Evolutionary conservation across 2,888 invertebrate species (phyloP).

Genomic region (Dusona sp.): DNA sequence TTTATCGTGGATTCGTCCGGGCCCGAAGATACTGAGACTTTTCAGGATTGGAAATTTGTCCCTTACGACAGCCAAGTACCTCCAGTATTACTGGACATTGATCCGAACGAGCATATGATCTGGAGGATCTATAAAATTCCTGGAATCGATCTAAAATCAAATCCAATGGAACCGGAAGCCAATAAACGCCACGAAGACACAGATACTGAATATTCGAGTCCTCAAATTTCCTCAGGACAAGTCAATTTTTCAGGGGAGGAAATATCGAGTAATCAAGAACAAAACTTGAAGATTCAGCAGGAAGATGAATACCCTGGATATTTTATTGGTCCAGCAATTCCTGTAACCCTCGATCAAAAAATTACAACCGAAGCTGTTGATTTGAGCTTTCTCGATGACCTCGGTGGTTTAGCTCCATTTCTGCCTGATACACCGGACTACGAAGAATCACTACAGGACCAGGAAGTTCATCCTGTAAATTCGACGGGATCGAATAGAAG

Average conservation of each 20-base stretch:
- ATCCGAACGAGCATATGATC: slow-evolving; percentile 68
- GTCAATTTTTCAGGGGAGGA: not conserved
- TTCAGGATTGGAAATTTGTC: not conserved
- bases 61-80: not conserved
- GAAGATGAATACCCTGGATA: slow-evolving; percentile 6
- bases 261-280: not conserved
- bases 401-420: slow-evolving; percentile 67
- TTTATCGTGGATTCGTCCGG: not conserved
- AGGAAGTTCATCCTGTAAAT: not conserved
- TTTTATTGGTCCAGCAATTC: not conserved
- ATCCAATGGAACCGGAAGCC: slow-evolving; percentile 53
- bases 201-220: not conserved
- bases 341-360: not conserved
- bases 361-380: slow-evolving; percentile 47
- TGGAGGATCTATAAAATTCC: slow-evolving; percentile 70
- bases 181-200: not conserved
- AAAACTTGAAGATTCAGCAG: not conserved
- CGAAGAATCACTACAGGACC: not conserved
- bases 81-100: slow-evolving; percentile 29
- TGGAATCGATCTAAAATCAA: slow-evolving; percentile 70
- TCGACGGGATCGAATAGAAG: not conserved
- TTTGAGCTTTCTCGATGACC: slow-evolving; percentile 70
- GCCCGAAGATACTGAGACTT: not conserved
- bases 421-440: slow-evolving; percentile 63
- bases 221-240: not conserved